Evolutionary conservation across 2,113 vertebrate genomes (phyloP), one percentile per base, ranked within the genome.

Genomic region (Riparia riparia): DNA sequence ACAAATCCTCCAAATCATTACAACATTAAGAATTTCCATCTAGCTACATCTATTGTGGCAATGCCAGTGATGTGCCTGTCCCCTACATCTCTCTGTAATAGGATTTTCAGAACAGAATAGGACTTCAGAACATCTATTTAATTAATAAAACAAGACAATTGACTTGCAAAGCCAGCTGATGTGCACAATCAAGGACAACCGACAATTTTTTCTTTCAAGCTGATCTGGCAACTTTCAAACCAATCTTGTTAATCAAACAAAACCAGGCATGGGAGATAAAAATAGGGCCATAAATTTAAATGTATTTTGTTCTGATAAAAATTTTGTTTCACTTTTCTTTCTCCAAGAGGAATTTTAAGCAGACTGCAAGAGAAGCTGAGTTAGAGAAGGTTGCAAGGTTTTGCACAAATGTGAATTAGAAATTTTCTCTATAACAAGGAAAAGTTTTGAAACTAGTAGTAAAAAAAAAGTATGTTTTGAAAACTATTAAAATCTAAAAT

Each of bases 211-310:
- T n/a, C 9, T 84, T 86, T 24, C 13, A 60, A 76, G 37, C 9
- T 31, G 10, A 56, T 74, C 17, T 53, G 70, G 4, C 19, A 79
- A 76, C 85, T 95, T 95, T 78, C 65, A 91, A 82, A 58, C 9
- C n/a, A 71, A 53, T 91, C 79, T 88, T 82, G 29, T 76, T 69
- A 85, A 56, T 89, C 37, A 93, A 89, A 91, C 13, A 91, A 92
- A 91, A 72, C 4, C 65, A 72, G 21, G 24, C 49, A 57, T 1
- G 1, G 26, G 14, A 87, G 12, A 28, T 85, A 93, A 91, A 89
- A 91, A 70, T 3, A 70, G 37, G 89, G 14, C 4, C 82, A 25
- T 56, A 74, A 78, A 34, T 9, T 69, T 71, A 93, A 68, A n/a
- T 39, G 19, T 18, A 49, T 85, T 69, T 82, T 89, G 17, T 83